Evolutionary conservation across 1,140 invertebrate genomes (phyloP).

Genomic region (Drosophila willistoni): DNA sequence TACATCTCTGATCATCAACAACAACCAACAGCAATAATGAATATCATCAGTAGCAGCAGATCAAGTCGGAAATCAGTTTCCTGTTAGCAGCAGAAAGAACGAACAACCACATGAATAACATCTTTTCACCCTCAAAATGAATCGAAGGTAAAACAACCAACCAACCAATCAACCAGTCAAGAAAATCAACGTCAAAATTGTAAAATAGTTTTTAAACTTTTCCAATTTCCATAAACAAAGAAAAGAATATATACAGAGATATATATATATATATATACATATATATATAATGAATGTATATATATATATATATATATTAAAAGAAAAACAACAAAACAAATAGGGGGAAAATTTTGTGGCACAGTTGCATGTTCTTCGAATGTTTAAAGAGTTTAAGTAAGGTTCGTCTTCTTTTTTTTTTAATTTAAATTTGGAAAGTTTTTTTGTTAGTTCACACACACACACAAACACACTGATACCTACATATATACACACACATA

Average conservation of each 20-base stretch:
- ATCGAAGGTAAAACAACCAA: conserved; percentile 34
- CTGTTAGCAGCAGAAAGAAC: conserved; percentile 5
- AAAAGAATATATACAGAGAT: neutral
- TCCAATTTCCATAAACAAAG: conserved; percentile 31
- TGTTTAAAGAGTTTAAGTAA: conserved; percentile 53
- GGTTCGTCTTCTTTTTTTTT: conserved; percentile 26
- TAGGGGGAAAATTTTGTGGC: conserved; percentile 4
- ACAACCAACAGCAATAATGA: conserved; percentile 20
- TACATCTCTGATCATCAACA: neutral
- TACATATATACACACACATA: neutral
- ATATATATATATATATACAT: no score
- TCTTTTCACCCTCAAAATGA: conserved; percentile 11
- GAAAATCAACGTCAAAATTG: conserved; percentile 36
- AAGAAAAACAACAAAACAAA: neutral
- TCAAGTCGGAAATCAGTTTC: neutral
- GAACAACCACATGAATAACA: conserved; percentile 14
- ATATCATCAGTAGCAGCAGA: neutral
- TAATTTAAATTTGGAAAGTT: conserved; percentile 33
- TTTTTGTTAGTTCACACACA: conserved; percentile 46
- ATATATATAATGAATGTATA: no score
- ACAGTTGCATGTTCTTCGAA: conserved; percentile 68
- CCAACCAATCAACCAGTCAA: neutral
- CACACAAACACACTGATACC: conserved; percentile 27
- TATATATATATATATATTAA: neutral
- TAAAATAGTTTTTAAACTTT: conserved; percentile 43